Evolutionary conservation across 1,140 invertebrate species (phyloP).

Genomic region (Scaptomyza graminum): DNA sequence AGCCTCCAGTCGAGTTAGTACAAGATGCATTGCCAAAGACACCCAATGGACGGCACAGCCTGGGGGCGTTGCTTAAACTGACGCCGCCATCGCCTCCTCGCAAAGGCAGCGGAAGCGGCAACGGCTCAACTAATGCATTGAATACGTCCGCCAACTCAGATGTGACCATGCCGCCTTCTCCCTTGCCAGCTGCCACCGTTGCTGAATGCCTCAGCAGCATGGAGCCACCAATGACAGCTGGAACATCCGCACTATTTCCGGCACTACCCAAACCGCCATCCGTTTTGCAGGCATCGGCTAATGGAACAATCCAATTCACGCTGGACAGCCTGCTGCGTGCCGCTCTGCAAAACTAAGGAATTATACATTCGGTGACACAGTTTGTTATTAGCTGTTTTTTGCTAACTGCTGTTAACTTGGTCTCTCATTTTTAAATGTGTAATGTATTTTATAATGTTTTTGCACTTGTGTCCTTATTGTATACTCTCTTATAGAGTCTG

Average conservation of each 20-base stretch:
- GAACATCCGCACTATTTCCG: conserved; percentile 52
- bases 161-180: background rate
- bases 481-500: conserved; percentile 32
- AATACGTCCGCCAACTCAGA: conserved; percentile 23
- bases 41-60: conserved; percentile 38
- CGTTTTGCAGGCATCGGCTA: conserved; percentile 65
- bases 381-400: conserved; percentile 28
- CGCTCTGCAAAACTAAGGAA: conserved; percentile 70
- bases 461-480: conserved; percentile 73
- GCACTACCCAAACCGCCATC: conserved; percentile 69
- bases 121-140: background rate
- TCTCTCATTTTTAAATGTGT: conserved; percentile 43
- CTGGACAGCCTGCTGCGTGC: conserved; percentile 71
- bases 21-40: conserved; percentile 25
- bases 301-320: conserved; percentile 65
- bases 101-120: conserved; percentile 3
- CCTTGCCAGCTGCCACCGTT: conserved; percentile 20
- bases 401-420: conserved; percentile 11
- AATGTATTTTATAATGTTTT: conserved; percentile 46
- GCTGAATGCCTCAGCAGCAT: conserved; percentile 57
- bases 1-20: background rate
- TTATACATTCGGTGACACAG: conserved; percentile 3
- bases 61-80: background rate
- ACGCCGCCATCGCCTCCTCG: conserved; percentile 47
- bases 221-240: conserved; percentile 39